Conservation (phyloP, 2,113 vertebrate species). For the Sylvilagus bachmani region DNA sequence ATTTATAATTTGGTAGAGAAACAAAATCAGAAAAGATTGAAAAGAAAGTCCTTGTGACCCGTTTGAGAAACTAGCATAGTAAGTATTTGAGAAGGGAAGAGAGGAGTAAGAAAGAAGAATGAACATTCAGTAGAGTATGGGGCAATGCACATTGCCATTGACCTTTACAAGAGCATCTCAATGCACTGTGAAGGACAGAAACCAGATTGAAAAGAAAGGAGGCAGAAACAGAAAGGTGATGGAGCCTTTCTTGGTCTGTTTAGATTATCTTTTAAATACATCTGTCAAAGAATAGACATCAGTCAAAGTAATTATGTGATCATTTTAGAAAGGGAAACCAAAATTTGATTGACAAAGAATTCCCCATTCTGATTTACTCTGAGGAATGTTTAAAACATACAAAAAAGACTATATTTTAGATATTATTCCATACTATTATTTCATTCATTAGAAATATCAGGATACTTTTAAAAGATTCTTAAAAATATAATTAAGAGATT, state of each 20-base stretch:
- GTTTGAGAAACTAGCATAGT: background rate
- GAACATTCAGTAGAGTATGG: background rate
- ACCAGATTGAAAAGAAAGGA: background rate
- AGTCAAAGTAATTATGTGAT: background rate
- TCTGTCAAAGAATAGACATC: background rate
- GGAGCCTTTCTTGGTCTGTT: too few species aligned
- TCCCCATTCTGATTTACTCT: background rate
- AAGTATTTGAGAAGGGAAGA: background rate
- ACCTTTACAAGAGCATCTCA: too few species aligned
- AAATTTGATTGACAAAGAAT: background rate
- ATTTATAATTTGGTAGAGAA: background rate
- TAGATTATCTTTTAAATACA: background rate
- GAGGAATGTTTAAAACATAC: background rate
- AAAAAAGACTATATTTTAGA: background rate
- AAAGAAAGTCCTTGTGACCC: background rate
- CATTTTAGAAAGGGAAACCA: background rate
- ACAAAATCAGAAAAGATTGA: background rate
- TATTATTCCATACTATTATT: background rate
- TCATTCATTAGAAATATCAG: background rate
- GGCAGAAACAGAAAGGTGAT: background rate
- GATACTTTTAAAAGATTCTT: too few species aligned
- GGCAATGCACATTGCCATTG: background rate
- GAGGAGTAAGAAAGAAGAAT: background rate
- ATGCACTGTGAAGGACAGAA: background rate
- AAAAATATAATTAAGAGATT: too few species aligned